Evolutionary conservation across 2,113 vertebrate genomes (phyloP), one percentile per base, ranked within the genome.

Genomic region (Phalacrocorax brasilianus): DNA sequence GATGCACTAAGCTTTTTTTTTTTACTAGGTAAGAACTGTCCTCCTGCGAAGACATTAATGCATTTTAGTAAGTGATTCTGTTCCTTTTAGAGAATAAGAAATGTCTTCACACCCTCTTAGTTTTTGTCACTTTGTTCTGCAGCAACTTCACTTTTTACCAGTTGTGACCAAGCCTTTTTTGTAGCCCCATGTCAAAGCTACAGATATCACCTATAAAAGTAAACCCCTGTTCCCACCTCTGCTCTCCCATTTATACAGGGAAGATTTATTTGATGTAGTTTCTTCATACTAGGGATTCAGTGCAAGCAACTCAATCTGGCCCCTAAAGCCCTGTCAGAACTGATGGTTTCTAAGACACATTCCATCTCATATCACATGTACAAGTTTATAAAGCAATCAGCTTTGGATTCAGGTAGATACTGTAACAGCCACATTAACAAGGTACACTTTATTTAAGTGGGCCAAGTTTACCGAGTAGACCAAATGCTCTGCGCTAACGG

Each of bases 211-310:
- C 27, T n/a, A 40, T 14, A 35, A 42, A 86, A 77, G 27, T 13
- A 44, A 89, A 63, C 6, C 21, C 53, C 17, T 1, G 0, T 33
- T 19, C 44, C 63, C 3, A 9, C 21, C 44, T 91, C 38, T 0
- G 0, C 22, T 40, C 17, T 70, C 63, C 33, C 33, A 53, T 42
- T 70, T 45, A 61, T 12, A 56, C 4, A 88, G 19, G 40, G 38
- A 38, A 65, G 14, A 44, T 44, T 42, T 42, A 7, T 4, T 28
- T 19, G 24, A 15, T 2, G 3, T 11, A 52, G 27, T 21, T 88
- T 81, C 58, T 44, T 82, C 49, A 18, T 13, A 33, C 11, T 8
- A 75, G 44, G 33, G 85, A 81, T 56, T 91, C 44, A 49, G 26
- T 5, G 4, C 4, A 74, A n/a, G 32, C 0, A 1, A 49, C 38